Conservation (phyloP, 2,888 invertebrate genomes). For the Drosophila recens region DNA sequence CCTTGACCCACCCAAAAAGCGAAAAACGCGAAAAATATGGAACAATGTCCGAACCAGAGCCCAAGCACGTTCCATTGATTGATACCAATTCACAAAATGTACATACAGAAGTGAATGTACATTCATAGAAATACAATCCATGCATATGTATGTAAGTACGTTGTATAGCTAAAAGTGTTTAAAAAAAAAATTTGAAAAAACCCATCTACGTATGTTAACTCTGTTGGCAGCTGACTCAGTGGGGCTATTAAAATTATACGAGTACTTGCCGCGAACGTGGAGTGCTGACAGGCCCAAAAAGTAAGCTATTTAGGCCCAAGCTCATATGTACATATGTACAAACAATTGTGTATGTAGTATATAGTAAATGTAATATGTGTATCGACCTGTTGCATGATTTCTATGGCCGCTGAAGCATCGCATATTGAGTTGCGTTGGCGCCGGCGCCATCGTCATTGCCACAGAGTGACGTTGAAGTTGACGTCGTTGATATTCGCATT, state of each 20-base stretch:
- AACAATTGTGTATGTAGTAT: neutral
- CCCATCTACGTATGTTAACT: conserved; percentile 24
- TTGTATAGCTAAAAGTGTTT: neutral
- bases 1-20: conserved; percentile 39
- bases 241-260: conserved; percentile 23
- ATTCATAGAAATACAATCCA: neutral
- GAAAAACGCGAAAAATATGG: conserved; percentile 18
- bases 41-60: conserved; percentile 16
- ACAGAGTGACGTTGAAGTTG: conserved; percentile 5
- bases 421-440: conserved; percentile 35
- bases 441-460: conserved; percentile 43
- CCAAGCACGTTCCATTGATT: conserved; percentile 40
- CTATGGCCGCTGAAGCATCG: conserved; percentile 19
- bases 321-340: neutral
- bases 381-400: conserved; percentile 1
- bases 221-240: conserved; percentile 39
- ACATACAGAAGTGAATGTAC: neutral
- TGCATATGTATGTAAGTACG: neutral
- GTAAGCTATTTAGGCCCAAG: neutral
- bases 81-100: conserved; percentile 4
- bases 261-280: conserved; percentile 7
- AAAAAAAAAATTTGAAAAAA: conserved; percentile 15
- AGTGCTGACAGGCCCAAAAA: neutral
- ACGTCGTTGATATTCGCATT: conserved; percentile 17
- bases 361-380: neutral